Conservation (phyloP, 1,140 invertebrate species). For the Notospermus geniculatus region DNA sequence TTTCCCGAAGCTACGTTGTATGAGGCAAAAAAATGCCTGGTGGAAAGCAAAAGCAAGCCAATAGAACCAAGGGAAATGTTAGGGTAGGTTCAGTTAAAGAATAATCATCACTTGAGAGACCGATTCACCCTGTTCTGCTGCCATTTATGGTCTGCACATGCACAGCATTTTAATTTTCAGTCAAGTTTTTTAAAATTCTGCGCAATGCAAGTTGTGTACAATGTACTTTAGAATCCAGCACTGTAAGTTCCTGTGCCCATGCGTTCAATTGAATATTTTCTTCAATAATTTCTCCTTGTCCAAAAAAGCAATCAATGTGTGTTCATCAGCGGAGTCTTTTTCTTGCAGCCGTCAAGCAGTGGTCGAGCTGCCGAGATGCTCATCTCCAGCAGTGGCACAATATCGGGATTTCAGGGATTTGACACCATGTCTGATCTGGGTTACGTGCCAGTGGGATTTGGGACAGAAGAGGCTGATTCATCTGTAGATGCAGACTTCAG, state of each 20-base stretch:
- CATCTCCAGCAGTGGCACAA: slow-evolving; percentile 47
- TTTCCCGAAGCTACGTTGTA: too few relatives aligned
- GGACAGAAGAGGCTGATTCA: slow-evolving; percentile 46
- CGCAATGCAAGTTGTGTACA: too few relatives aligned
- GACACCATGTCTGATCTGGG: slow-evolving; percentile 58
- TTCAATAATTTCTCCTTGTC: neutral
- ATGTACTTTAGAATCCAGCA: too few relatives aligned
- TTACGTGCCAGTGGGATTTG: slow-evolving; percentile 61
- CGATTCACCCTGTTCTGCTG: too few relatives aligned
- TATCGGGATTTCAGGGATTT: slow-evolving; percentile 68
- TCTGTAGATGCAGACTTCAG: slow-evolving; percentile 55
- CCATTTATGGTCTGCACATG: neutral
- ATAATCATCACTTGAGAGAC: neutral
- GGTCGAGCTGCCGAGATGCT: slow-evolving; percentile 75
- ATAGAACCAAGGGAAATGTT: slow-evolving; percentile 76
- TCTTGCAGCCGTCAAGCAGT: slow-evolving; percentile 74
- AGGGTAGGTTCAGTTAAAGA: slow-evolving; percentile 59
- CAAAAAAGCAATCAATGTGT: neutral
- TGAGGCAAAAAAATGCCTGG: neutral
- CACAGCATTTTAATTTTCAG: neutral
- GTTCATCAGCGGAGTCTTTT: slow-evolving; percentile 24
- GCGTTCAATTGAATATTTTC: too few relatives aligned
- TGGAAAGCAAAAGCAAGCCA: slow-evolving; percentile 63
- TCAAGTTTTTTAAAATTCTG: neutral
- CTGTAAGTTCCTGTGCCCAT: too few relatives aligned